Percentiles rank a stretch among this genome's conserved stretches.
Evolutionary conservation across 2,113 vertebrate genomes (phyloP).

Genomic region (Pycnonotus jocosus): DNA sequence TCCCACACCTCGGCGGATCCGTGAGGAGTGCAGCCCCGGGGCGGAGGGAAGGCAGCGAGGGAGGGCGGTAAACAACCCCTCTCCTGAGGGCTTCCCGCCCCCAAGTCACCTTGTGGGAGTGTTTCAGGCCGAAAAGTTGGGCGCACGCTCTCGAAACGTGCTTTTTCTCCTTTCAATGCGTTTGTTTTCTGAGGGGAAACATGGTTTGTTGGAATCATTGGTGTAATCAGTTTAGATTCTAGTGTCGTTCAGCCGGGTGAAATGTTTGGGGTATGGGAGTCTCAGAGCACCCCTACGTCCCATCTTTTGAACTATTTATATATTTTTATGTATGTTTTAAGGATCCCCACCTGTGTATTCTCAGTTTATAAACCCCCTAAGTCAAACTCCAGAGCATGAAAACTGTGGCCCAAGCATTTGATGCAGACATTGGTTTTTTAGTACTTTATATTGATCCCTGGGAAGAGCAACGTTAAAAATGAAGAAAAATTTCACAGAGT

Average conservation of each 20-base stretch:
- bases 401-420: neutral
- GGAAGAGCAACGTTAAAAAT: neutral
- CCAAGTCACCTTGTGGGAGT: slow-evolving; percentile 4
- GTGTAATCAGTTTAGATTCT: too few relatives aligned
- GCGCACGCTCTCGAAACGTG: neutral
- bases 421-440: neutral
- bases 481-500: neutral
- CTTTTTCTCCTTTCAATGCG: rapidly evolving
- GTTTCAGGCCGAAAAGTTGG: slow-evolving; percentile 6
- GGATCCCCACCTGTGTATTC: rapidly evolving
- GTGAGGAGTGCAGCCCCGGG: neutral
- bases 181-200: neutral
- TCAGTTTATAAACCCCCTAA: neutral
- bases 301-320: neutral
- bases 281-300: rapidly evolving
- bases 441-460: rapidly evolving
- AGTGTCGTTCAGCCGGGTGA: neutral
- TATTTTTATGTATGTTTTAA: rapidly evolving
- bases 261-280: neutral
- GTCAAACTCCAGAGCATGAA: neutral
- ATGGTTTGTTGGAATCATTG: rapidly evolving
- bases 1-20: too few relatives aligned
- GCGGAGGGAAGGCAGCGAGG: neutral
- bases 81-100: neutral
- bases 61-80: neutral